Base-by-base conservation (phyloP, 2,888 invertebrate genomes). In the Agrotis clavis region DNA sequence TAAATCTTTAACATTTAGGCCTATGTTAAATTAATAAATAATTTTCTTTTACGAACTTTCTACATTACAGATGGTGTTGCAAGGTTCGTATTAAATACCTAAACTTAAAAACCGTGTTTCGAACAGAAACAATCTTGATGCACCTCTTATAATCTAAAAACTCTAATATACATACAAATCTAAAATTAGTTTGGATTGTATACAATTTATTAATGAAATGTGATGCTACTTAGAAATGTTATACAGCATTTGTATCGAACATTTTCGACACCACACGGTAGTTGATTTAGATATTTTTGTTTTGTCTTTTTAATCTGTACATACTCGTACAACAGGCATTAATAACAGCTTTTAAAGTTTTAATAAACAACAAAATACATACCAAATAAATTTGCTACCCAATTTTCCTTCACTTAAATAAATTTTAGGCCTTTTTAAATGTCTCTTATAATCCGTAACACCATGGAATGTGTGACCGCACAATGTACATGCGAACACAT, bases 101-200 rank as follows among this genome's bases (percentile, higher is more conserved):
- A 89, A 83, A 89, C 86, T 86, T 87, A 88, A 80, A 88, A 88
- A 89, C 87, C 77, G 71, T 79, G 89, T 90, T 92, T 89, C 91
- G 70, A 81, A 89, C 77, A 77, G 90, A 92, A 93, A 90, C 89
- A 86, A 90, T 91, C 85, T 88, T 90, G 92, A 93, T 92, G 92
- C 93, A 95, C 94, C 94, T 82, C 94, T 94, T 95, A 95, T 35
- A 71, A 87, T 79, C 93, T 94, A 94, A 88, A 89, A 89, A 86
- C 86, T 89, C 94, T 92, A 93, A 95, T 95, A 95, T 95, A 95
- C 95, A 95, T 92, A 95, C 88, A 94, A 91, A 88, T 82, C 85
- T 89, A 89, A 83, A 87, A 91, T 90, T 86, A 83, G 81, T 90
- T 91, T 90, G 84, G 64, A 78, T 84, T 85, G 83, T 81, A 79